Conservation (phyloP, 2,888 invertebrate species). For the Campoplex nolae region DNA sequence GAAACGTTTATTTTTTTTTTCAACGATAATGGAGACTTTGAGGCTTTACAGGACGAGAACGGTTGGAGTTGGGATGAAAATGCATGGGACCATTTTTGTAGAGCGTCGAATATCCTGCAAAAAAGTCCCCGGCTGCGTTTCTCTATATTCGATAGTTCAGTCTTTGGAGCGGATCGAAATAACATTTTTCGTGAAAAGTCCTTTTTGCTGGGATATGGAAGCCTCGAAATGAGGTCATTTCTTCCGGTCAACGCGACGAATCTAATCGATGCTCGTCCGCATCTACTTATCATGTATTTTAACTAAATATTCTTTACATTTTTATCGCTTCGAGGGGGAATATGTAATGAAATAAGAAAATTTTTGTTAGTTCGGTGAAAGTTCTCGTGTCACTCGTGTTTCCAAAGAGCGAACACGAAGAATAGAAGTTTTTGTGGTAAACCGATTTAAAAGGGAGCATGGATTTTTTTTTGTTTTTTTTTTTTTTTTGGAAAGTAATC, state of each 20-base stretch:
- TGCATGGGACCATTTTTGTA: neutral
- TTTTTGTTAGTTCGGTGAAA: neutral
- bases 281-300: too few relatives aligned
- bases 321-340: neutral
- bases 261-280: neutral
- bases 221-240: neutral
- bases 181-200: neutral
- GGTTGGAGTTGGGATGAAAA: neutral
- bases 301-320: neutral
- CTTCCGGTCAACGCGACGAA: neutral
- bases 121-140: neutral
- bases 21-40: neutral
- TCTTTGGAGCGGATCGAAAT: neutral
- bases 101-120: neutral
- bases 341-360: neutral
- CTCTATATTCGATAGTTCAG: neutral
- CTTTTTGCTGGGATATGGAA: neutral
- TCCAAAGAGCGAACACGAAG: conserved; percentile 12
- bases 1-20: neutral
- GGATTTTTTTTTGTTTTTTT: neutral
- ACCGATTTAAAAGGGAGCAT: conserved; percentile 2
- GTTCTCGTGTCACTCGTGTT: conserved; percentile 1
- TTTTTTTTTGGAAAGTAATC: neutral
- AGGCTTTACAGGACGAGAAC: neutral
- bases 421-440: neutral